Evolutionary conservation across 1,140 invertebrate genomes (phyloP), one percentile per base, ranked within the genome.

Genomic region (Adoxophyes honmai): DNA sequence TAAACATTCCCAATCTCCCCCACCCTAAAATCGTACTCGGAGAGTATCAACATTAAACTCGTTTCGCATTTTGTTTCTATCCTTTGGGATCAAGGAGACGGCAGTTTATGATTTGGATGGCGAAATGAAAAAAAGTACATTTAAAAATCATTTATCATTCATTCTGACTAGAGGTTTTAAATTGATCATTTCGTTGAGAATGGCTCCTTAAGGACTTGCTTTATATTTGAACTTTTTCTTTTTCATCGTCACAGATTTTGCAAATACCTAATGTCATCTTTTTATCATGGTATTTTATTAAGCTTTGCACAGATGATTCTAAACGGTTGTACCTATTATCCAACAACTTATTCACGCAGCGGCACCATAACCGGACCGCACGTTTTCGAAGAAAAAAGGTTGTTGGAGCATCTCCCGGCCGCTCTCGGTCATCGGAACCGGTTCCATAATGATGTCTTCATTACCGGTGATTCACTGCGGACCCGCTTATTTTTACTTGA

Each of bases 401-500:
- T 51, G 60, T 60, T 38, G 44, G 44, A 35, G 56, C 38, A 11
- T 58, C 52, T 55, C 35, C 6, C n/a, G 35, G 42, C 61, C 58
- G 65, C 59, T 58, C 34, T 60, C 57, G 53, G 55, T 52, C 67
- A 73, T 66, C 52, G 57, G 62, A 86, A 86, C 85, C 82, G 81
- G 82, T 86, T 84, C 67, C 52, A 55, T 78, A 78, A 78, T 79
- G 75, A 86, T 83, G 81, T 86, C 81, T 87, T 86, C 78, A 86
- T 87, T 81, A 82, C 70, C 57, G 54, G 54, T 75, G 75, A 87
- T 83, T 79, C 79, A 78, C 64, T 70, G 67, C 73, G 68, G 57
- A 59, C 57, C 63, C 56, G 56, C 54, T 68, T 62, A 60, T 70
- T 72, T 65, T 71, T 60, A 66, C 57, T 64, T 58, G 58, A 53